Evolutionary conservation across 2,888 invertebrate species (phyloP), one percentile per base, ranked within the genome.

Genomic region (Lycia hirtaria): DNA sequence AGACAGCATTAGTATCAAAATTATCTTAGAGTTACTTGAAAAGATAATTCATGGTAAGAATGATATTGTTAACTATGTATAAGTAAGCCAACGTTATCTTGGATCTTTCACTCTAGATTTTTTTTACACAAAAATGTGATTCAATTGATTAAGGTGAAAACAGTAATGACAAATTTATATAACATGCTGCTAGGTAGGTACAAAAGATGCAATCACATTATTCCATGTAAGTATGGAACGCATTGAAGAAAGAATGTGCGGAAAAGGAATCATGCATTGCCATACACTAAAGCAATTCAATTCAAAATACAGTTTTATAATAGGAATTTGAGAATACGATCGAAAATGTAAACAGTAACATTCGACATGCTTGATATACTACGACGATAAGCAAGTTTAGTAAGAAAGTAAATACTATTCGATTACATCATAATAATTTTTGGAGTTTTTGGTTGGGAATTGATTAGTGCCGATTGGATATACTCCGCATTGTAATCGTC

Each of bases 261-360:
- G 71, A 71, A 75, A 70, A 67, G 59, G 64, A 66, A 77, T 73
- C 87, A 86, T 87, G 87, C 87, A 84, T 73, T 77, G 84, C 85
- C 78, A 81, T 78, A 76, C 78, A 80, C 73, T 44, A 79, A 86
- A 87, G 86, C 87, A 61, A 26, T 70, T 77, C 81, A 78, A 72
- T 64, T 62, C 60, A 56, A 30, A 55, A 63, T 54, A 67, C 49
- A 68, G 58, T 60, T 57, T 57, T 63, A 65, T 57, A 28, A 58
- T 12, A 51, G 56, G 52, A 60, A 59, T 62, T 58, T 51, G 48
- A 48, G 55, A 35, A 59, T 40, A 61, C 59, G 26, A 48, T 57
- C 54, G 38, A 59, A 61, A 55, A 55, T 50, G 47, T 59, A 66
- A 67, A 67, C 32, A 45, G 40, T 60, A 71, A 73, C 78, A 82